phyloP scores from a whole-genome alignment of 2,888 invertebrate species.

The Trichogramma evanescens region DNA sequence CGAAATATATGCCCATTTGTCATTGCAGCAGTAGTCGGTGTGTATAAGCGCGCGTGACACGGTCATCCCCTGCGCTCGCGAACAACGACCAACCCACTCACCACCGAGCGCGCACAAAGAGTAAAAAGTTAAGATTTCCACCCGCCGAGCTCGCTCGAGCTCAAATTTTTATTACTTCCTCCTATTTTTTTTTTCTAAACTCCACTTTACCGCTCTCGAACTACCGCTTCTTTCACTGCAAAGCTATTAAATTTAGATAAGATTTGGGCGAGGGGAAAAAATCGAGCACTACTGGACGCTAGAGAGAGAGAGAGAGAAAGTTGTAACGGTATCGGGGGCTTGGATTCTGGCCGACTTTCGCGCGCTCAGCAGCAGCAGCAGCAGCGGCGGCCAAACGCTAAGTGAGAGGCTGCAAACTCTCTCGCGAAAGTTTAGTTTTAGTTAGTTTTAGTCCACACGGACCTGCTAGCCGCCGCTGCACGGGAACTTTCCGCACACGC shows the following conservation, averaged over 20 bases:
- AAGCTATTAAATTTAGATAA: conserved; percentile 7
- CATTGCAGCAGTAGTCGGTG: not conserved
- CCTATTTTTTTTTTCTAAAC: not conserved
- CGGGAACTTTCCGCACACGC: no score
- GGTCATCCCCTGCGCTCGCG: no score
- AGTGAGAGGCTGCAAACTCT: no score
- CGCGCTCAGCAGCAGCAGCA: not conserved
- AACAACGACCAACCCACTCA: no score
- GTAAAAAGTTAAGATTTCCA: not conserved
- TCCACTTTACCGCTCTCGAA: no score
- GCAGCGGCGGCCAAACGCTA: no score
- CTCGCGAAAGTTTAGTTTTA: not conserved
- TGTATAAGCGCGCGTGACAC: not conserved
- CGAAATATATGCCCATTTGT: conserved; percentile 1
- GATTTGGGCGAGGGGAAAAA: not conserved
- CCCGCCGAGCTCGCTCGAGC: no score
- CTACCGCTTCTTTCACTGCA: no score
- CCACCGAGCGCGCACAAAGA: no score
- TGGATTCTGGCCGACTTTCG: conserved; percentile 10
- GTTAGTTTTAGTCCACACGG: not conserved
- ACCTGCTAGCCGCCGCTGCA: not conserved
- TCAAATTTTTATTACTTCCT: not conserved
- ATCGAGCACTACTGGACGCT: not conserved
- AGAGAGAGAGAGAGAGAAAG: not conserved
- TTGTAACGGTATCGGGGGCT: not conserved